Evolutionary conservation across 92 coral and sea anemone species (phyloP), one percentile per base, ranked within the genome.

Genomic region (Parazoanthus atlanticus): DNA sequence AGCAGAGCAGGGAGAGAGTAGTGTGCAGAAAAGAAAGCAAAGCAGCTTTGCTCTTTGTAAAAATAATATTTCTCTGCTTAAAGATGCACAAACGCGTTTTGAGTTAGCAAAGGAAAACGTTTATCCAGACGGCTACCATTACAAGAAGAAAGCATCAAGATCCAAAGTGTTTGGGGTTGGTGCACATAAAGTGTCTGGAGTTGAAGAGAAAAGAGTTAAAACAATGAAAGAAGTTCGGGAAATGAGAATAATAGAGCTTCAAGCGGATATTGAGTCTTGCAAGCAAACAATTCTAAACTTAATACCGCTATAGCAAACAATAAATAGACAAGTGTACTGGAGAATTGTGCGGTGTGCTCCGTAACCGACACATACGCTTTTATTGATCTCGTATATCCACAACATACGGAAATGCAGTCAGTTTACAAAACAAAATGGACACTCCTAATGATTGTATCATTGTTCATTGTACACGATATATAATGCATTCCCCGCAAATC

Each of bases 101-200:
- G 76, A 46, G 40, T 12, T 72, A 70, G 69, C 89, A 74, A 86
- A 86, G 69, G 26, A 41, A 77, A 86, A 86, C 41, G 80, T 86
- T 54, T 49, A 86, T 28, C 72, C 74, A 38, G 89, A 86, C 16
- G 89, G 89, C 4, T 86, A 72, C 79, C 19, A 21, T 28, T 86
- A 87, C 70, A 87, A 87, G 46, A 87, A 31, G 34, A 64, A 70
- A 43, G 47, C 47, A 26, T 88, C 90, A 30, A 78, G 85, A 79
- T 88, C 90, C 26, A 88, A 88, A 88, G 78, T 88, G 76, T 88
- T 64, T 88, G 86, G 90, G 1, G 30, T 73, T 12, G 25, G 78
- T n/a, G 26, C 78, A 73, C 78, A 73, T 2, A 29, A 29, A n/a
- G 21, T 21, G 8, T 73, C 33, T 73, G 41, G 28, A 29, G 30